Base-by-base conservation (phyloP, 2,113 vertebrate species). In the Fregetta grallaria region DNA sequence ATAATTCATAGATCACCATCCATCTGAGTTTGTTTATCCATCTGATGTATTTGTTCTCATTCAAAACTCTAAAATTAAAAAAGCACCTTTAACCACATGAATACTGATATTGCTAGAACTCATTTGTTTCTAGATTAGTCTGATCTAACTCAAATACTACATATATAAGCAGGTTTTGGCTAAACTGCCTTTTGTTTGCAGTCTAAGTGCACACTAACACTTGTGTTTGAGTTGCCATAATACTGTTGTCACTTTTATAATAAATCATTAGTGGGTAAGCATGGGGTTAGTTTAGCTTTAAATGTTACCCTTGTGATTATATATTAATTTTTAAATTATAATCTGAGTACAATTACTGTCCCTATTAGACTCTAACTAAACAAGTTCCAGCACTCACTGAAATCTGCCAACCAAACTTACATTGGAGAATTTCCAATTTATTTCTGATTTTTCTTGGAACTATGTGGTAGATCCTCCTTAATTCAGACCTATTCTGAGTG, bases 151-250 rank as follows among this genome's bases (percentile, higher is more conserved):
- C 52, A 63, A 90, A 74, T 42, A 32, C 47, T 71, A 40, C 27
- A 36, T 23, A 96, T 76, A 91, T 88, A 89, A 97, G 76, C 85
- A 94, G n/a, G 59, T 96, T 94, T 88, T 95, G 81, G 66, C 71
- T 93, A 96, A 97, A 95, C 47, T 91, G 42, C 55, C 45, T 89
- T 96, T 95, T 87, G 42, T 94, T 96, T 89, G 79, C 82, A 70
- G 59, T 96, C 66, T 90, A 45, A 80, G 42, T 67, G 25, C 47
- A 20, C 6, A 7, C 7, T 23, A 49, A n/a, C 3, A 29, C 44
- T 91, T 92, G 59, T 49, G 27, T 67, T 83, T 71, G 92, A 94
- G 89, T 74, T 85, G 59, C 76, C 10, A 19, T 78, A 95, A 95
- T 80, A 59, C 18, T 90, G 9, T 42, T 94, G 81, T 93, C 52